Evolutionary conservation across 2,888 invertebrate genomes (phyloP).

Genomic region (Conus canariensis): DNA sequence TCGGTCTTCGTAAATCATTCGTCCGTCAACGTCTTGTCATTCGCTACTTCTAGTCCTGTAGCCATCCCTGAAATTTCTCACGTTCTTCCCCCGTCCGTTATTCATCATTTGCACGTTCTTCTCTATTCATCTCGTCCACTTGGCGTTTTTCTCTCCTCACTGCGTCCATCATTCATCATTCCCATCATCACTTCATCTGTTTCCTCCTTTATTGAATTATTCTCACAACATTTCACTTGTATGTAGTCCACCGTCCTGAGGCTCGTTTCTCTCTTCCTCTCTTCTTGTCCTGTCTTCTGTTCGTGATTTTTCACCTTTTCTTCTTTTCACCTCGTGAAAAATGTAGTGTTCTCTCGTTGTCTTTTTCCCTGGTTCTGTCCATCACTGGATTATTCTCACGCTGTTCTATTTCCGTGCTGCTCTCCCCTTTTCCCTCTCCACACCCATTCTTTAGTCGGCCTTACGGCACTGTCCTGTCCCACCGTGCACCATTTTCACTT

Average conservation of each 20-base stretch:
- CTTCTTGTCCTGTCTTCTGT: background rate
- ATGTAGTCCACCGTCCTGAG: background rate
- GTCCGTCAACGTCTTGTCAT: too few species aligned
- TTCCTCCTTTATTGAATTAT: background rate
- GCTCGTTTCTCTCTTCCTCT: background rate
- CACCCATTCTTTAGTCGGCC: background rate
- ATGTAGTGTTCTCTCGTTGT: too few species aligned
- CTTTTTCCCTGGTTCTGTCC: too few species aligned
- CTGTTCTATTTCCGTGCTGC: background rate
- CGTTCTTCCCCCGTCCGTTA: background rate
- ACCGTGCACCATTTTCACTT: background rate
- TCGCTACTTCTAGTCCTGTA: background rate
- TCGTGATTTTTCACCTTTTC: background rate
- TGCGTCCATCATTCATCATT: too few species aligned
- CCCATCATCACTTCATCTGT: too few species aligned
- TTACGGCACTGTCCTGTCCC: background rate
- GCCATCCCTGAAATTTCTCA: background rate
- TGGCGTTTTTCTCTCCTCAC: too few species aligned
- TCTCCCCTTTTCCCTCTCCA: background rate
- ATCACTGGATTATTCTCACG: too few species aligned
- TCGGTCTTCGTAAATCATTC: too few species aligned
- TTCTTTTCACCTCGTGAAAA: too few species aligned
- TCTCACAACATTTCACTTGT: background rate
- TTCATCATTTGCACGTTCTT: background rate
- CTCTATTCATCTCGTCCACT: too few species aligned